Base-by-base conservation (phyloP, 2,888 invertebrate species). In the Amiota communis region DNA sequence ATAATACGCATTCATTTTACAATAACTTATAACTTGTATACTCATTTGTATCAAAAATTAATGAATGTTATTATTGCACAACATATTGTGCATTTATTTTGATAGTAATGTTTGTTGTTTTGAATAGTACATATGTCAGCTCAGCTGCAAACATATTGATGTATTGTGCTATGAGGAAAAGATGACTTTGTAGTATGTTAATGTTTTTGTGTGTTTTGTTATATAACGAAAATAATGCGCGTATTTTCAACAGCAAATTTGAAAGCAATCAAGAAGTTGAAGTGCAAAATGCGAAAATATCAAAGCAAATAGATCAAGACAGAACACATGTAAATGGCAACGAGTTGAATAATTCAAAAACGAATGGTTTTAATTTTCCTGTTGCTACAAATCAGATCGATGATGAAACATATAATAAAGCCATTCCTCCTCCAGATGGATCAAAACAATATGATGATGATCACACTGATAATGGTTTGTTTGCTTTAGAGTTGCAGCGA, bases 401-500 rank as follows among this genome's bases (percentile, higher is more conserved):
- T 23, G 23, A 23, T 23, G 23, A 23, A 23, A 23, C 23, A 23
- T 23, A 23, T 23, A 23, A 2, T 23, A 23, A 23, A 23, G 23
- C 23, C 23, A 23, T 23, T 23, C n/a, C n/a, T n/a, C 36, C 36
- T 36, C 36, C 36, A 36, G 36, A 36, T 36, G 36, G 36, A 36
- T 36, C 78, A 76, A 73, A 61, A 17, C 59, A 8, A 1, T 17
- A 10, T 59, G 17, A 59, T 59, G 17, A 59, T 15, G 59, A 72
- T 49, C 73, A 73, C 71, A 74, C 17, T 13, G 36, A 36, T 36
- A 73, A 81, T 74, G 81, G 78, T 74, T 47, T 59, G n/a, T 61
- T 56, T 68, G 59, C 57, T 56, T 59, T 56, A 72, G 70, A 74
- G 63, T 48, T 56, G 70, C 64, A 59, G 17, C 64, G 53, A 68